Conservation (phyloP, 2,113 vertebrate species). For the Pycnonotus jocosus region DNA sequence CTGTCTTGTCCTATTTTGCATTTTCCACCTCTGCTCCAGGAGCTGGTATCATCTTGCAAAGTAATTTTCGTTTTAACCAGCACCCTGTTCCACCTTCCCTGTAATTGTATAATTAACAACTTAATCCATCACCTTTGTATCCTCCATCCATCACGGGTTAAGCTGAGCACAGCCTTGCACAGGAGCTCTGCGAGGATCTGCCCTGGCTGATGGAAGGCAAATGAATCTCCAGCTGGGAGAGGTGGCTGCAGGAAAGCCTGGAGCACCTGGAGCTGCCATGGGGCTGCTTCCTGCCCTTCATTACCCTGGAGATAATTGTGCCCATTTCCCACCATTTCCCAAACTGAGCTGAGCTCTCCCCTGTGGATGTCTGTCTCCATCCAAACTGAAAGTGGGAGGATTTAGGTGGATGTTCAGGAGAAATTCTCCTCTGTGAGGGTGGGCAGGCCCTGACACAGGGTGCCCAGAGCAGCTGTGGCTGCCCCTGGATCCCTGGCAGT, state of each 20-base stretch:
- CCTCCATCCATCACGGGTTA: background rate
- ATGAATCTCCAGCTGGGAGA: background rate
- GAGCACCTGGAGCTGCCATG: accelerated
- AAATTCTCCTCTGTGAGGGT: accelerated
- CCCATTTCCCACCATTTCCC: background rate
- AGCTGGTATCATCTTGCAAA: background rate
- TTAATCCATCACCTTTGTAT: conserved; percentile 1
- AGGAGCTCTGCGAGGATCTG: background rate
- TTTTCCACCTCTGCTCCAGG: background rate
- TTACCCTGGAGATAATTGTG: background rate
- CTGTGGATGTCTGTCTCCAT: background rate
- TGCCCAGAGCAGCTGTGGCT: background rate
- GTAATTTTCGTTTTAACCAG: background rate
- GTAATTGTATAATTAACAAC: conserved; percentile 1
- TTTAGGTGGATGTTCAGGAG: background rate
- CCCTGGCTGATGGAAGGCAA: background rate
- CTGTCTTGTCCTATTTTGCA: background rate
- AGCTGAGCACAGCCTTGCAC: background rate
- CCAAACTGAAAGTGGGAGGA: background rate
- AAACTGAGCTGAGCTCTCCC: background rate
- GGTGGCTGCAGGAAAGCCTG: background rate
- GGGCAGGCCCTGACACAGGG: background rate
- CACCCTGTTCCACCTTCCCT: background rate
- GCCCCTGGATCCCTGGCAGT: background rate
- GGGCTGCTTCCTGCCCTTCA: background rate